phyloP scores from a whole-genome alignment of 1,140 invertebrate species.

The Brachionus manjavacas region DNA sequence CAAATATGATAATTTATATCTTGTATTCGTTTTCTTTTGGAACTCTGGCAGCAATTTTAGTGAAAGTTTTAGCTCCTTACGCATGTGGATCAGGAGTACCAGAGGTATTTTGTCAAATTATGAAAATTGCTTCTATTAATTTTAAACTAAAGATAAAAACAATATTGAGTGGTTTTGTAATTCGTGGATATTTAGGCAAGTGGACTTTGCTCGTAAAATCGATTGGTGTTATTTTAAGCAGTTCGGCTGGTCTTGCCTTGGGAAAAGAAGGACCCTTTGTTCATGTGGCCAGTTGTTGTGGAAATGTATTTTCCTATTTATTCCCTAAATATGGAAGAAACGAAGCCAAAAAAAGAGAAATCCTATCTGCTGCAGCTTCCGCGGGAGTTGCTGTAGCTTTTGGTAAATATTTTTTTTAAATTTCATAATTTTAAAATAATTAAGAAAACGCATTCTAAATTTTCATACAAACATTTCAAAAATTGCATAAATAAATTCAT shows the following conservation, averaged over 20 bases:
- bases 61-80: constrained; percentile 97
- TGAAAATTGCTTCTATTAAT: not conserved
- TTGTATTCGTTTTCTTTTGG: constrained; percentile 86
- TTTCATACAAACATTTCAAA: no score
- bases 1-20: constrained; percentile 89
- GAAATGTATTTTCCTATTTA: constrained; percentile 94
- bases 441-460: no score
- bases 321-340: constrained; percentile 98
- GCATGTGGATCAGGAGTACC: constrained; percentile 70
- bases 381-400: constrained; percentile 98
- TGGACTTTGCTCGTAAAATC: constrained; percentile 99
- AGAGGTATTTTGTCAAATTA: constrained; percentile 43
- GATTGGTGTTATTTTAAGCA: constrained; percentile 67
- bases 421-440: no score
- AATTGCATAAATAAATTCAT: no score
- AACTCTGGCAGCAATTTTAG: constrained; percentile 81
- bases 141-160: constrained; percentile 64
- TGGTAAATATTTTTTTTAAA: constrained; percentile 52
- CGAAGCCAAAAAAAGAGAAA: constrained; percentile 98
- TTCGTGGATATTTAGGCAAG: constrained; percentile 94
- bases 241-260: constrained; percentile 86
- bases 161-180: constrained; percentile 97
- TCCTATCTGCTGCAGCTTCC: constrained; percentile 94
- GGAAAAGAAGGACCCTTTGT: constrained; percentile 99
- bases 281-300: constrained; percentile 76